Conservation (phyloP, 2,113 vertebrate species). For the Ia io region DNA sequence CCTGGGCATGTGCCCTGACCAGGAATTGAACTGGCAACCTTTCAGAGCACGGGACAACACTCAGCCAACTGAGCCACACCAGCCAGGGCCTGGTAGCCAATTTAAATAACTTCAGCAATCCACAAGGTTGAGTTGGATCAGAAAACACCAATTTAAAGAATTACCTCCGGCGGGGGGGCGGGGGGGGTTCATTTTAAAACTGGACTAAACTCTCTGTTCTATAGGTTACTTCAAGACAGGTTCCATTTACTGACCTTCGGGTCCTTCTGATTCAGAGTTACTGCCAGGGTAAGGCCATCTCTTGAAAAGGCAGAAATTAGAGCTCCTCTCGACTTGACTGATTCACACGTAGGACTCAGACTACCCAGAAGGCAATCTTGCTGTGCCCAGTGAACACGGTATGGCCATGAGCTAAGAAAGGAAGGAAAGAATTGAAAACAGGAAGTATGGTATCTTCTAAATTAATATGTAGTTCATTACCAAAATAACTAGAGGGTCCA, state of each 20-base stretch:
- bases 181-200: background rate
- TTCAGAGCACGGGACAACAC: too few relatives aligned
- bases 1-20: too few relatives aligned
- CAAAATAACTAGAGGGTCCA: background rate
- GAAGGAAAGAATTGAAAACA: background rate
- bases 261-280: conserved; percentile 92
- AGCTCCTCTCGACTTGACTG: conserved; percentile 93
- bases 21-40: too few relatives aligned
- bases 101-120: conserved; percentile 1
- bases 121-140: background rate
- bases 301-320: conserved; percentile 89
- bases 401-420: conserved; percentile 82
- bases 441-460: background rate
- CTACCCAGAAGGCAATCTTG: conserved; percentile 82
- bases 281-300: conserved; percentile 89
- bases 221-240: background rate
- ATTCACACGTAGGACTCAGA: conserved; percentile 85
- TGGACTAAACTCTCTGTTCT: background rate
- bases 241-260: conserved; percentile 84
- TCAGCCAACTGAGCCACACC: too few relatives aligned
- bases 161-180: background rate
- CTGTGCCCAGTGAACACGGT: conserved; percentile 86
- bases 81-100: background rate
- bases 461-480: background rate
- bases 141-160: background rate